Evolutionary conservation across 1,140 invertebrate species (phyloP).

Genomic region (Drosophila nannoptera): DNA sequence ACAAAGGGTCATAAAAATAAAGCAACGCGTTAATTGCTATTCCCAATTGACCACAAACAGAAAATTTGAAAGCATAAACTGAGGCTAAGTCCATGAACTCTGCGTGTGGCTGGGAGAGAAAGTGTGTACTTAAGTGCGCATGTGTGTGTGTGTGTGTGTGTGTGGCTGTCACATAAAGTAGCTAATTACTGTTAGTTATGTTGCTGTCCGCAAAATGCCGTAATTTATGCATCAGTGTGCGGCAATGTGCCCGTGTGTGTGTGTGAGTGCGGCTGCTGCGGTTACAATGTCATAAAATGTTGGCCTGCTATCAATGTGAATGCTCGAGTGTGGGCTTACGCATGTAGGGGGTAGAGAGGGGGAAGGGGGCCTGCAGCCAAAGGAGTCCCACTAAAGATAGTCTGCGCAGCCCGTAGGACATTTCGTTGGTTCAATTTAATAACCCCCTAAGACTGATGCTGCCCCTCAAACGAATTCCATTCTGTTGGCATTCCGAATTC

Average conservation of each 20-base stretch:
- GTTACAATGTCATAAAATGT: conserved; percentile 48
- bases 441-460: conserved; percentile 14
- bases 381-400: conserved; percentile 3
- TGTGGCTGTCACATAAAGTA: conserved; percentile 64
- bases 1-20: conserved; percentile 59
- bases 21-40: conserved; percentile 72
- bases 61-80: conserved; percentile 60
- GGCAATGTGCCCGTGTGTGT: conserved; percentile 19
- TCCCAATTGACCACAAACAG: conserved; percentile 67
- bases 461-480: conserved; percentile 38
- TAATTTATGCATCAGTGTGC: conserved; percentile 55
- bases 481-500: conserved; percentile 28
- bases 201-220: conserved; percentile 64
- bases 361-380: neutral
- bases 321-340: conserved; percentile 7
- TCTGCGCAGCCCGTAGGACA: neutral
- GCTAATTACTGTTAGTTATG: conserved; percentile 76
- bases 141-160: conserved; percentile 18
- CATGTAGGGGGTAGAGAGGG: too few relatives aligned
- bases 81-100: conserved; percentile 11
- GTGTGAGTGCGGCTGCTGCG: conserved; percentile 35
- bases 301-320: conserved; percentile 4
- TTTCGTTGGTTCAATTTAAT: conserved; percentile 19
- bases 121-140: neutral
- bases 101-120: neutral